A percentile compares a stretch with the other conserved stretches of the same genome.
Evolutionary conservation across 2,797 vertebrate species (phyloP).

Genomic region (Furcifer pardalis): DNA sequence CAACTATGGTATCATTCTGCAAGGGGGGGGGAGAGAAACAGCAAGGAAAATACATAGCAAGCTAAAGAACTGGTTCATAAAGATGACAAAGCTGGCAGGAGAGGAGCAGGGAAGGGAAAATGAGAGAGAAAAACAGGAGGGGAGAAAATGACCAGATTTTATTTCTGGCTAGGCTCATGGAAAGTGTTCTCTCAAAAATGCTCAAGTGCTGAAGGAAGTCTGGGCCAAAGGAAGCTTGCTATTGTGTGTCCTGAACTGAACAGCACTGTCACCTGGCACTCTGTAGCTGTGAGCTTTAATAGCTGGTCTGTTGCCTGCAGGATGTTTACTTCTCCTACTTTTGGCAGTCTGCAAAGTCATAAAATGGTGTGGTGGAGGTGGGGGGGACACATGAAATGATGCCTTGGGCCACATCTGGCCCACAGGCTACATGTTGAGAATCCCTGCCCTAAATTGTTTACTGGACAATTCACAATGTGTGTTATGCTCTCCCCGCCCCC

Average conservation of each 20-base stretch:
- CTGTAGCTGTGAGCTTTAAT: conserved; percentile 47
- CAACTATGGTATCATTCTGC: fast-evolving
- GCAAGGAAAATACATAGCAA: background rate
- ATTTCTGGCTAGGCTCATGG: conserved; percentile 61
- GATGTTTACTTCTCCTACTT: conserved; percentile 68
- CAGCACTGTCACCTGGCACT: conserved; percentile 59
- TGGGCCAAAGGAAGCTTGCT: conserved; percentile 55
- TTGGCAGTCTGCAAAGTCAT: conserved; percentile 41
- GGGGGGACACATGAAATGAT: no score
- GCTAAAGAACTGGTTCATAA: background rate
- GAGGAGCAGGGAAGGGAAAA: background rate
- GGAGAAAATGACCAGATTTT: background rate
- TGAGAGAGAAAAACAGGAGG: background rate
- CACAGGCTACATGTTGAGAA: no score
- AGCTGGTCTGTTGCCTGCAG: conserved; percentile 52
- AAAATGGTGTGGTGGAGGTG: no score
- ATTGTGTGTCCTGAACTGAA: conserved; percentile 52
- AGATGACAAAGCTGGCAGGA: conserved; percentile 11
- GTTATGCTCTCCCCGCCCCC: no score
- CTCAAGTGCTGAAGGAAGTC: conserved; percentile 65
- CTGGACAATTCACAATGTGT: background rate
- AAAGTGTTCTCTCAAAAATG: conserved; percentile 66
- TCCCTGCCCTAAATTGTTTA: background rate
- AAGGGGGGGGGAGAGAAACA: background rate
- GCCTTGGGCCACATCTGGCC: no score